phyloP scores from a whole-genome alignment of 1,140 invertebrate genomes.

The Scaptomyza graminum region DNA sequence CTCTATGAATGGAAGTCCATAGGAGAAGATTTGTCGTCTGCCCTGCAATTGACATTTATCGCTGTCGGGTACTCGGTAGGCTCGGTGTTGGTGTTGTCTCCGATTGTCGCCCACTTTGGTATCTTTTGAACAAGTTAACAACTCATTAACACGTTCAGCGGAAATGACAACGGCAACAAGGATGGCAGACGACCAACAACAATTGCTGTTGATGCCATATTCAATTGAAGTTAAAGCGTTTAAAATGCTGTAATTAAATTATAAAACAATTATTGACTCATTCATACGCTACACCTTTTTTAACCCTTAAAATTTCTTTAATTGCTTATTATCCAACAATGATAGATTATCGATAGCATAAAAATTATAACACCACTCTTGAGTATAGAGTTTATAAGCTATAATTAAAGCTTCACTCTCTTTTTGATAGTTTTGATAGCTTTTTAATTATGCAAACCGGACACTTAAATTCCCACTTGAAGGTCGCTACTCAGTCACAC shows the following conservation, averaged over 20 bases:
- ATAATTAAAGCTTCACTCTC: too few relatives aligned
- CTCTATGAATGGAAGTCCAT: constrained; percentile 7
- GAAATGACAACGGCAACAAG: constrained; percentile 33
- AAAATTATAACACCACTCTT: too few relatives aligned
- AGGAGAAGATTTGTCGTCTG: constrained; percentile 25
- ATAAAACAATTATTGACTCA: constrained; percentile 57
- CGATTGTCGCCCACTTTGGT: constrained; percentile 18
- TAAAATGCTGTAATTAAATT: constrained; percentile 59
- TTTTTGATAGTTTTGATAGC: neutral
- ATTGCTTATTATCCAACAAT: too few relatives aligned
- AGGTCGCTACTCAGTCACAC: constrained; percentile 22
- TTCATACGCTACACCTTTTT: constrained; percentile 6
- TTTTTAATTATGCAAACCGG: constrained; percentile 10
- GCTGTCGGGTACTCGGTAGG: constrained; percentile 54
- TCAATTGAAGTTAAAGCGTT: constrained; percentile 38
- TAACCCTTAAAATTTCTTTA: constrained; percentile 36
- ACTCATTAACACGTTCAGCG: constrained; percentile 73
- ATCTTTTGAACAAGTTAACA: constrained; percentile 69
- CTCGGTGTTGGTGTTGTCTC: constrained; percentile 17
- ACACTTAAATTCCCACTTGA: constrained; percentile 21
- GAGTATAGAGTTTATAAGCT: too few relatives aligned
- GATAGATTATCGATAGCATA: too few relatives aligned
- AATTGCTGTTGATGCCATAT: constrained; percentile 50
- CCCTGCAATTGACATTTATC: constrained; percentile 77
- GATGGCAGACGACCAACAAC: constrained; percentile 31